Evolutionary conservation across 2,113 vertebrate genomes (phyloP), one percentile per base, ranked within the genome.

Genomic region (Turnix velox): DNA sequence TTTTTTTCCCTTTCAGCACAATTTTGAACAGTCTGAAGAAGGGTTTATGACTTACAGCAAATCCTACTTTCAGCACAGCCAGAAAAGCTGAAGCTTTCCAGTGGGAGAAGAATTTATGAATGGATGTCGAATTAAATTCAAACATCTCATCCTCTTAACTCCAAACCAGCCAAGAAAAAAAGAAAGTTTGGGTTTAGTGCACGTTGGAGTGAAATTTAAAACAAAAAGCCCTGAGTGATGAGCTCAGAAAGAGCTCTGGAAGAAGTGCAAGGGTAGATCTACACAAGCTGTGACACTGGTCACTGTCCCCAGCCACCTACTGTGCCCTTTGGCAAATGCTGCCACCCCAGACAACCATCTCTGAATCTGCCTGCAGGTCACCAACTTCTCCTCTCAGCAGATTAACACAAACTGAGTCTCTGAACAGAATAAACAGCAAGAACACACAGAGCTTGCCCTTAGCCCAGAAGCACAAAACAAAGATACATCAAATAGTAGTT

Each of bases 141-240:
- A 86, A 8, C 43, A 86, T 51, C 39, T 88, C 71, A 82, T 89
- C 62, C 49, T n/a, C 49, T 85, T 65, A 57, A 93, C 71, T 39
- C 35, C 14, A 84, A 84, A 67, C 28, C 71, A 92, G 90, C 80
- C 63, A 94, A 65, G 83, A 88, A 84, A 92, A 51, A 63, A 88
- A 81, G 48, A 15, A 75, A 72, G 31, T 78, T 81, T 72, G 65
- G 37, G 5, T 78, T 90, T 75, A 71, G 40, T 67, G 40, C 25
- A 6, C 1, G 28, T 46, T 81, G 52, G 61, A 75, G 4, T 0
- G 0, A 87, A 92, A 67, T 81, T 31, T 48, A 12, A 43, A 39
- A n/a, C n/a, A n/a, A 20, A 80, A 59, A 15, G 59, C 4, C 24
- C 48, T 15, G 35, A 43, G 18, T 7, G 45, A 65, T 9, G 33